Conservation (phyloP, 2,888 invertebrate genomes). For the Tholera decimalis region DNA sequence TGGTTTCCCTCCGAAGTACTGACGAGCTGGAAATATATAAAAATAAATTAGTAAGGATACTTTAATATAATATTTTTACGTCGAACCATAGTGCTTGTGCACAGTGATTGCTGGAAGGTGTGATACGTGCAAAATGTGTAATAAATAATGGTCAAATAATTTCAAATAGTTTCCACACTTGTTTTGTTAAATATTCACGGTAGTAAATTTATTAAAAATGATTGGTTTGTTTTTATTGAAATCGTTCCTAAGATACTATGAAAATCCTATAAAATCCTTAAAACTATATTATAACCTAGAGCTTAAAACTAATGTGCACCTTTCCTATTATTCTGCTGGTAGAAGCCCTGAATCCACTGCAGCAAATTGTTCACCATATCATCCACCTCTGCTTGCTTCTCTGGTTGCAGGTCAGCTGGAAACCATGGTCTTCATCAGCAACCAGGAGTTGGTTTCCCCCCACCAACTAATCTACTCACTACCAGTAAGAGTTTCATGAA, state of each 20-base stretch:
- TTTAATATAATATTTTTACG: neutral
- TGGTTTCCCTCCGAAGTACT: slow-evolving; percentile 92
- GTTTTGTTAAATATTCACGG: too few species aligned
- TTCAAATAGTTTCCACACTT: neutral
- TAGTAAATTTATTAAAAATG: too few species aligned
- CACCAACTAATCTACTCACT: slow-evolving; percentile 62
- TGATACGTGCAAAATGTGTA: slow-evolving; percentile 35
- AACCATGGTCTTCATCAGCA: slow-evolving; percentile 80
- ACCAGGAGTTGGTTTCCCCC: slow-evolving; percentile 69
- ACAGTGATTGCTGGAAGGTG: slow-evolving; percentile 47
- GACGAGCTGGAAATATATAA: slow-evolving; percentile 91
- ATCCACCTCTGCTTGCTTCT: slow-evolving; percentile 92
- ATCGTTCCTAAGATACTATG: neutral
- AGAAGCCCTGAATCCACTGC: slow-evolving; percentile 94
- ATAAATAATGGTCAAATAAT: slow-evolving; percentile 15
- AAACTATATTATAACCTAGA: neutral
- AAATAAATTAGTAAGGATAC: slow-evolving; percentile 33
- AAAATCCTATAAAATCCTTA: slow-evolving; percentile 18
- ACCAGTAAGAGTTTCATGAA: slow-evolving; percentile 37
- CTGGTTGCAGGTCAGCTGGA: slow-evolving; percentile 85
- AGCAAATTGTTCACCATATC: slow-evolving; percentile 94
- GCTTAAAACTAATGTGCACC: slow-evolving; percentile 76
- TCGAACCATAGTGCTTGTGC: slow-evolving; percentile 66
- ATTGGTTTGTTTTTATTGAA: neutral
- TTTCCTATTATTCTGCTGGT: slow-evolving; percentile 91